phyloP scores from a whole-genome alignment of 1,140 invertebrate genomes.

The Pachypeltis micranthus region DNA sequence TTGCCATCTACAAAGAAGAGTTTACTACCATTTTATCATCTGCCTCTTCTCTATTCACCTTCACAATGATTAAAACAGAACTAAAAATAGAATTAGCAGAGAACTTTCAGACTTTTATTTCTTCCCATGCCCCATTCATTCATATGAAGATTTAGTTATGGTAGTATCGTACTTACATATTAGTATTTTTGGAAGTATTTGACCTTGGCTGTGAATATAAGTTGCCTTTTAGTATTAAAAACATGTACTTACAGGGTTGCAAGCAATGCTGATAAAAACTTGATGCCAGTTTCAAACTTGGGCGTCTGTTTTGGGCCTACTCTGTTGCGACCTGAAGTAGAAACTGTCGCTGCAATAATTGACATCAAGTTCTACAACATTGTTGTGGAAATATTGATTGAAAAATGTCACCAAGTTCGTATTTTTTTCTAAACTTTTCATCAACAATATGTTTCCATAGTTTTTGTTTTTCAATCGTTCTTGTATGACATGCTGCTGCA shows the following conservation, averaged over 20 bases:
- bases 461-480: too few relatives aligned
- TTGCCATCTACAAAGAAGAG: too few relatives aligned
- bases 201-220: too few relatives aligned
- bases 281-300: slow-evolving; percentile 94
- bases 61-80: too few relatives aligned
- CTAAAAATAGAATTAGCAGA: too few relatives aligned
- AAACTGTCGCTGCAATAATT: slow-evolving; percentile 93
- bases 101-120: too few relatives aligned
- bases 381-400: slow-evolving; percentile 90
- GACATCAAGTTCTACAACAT: slow-evolving; percentile 98
- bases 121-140: background rate
- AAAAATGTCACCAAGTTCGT: slow-evolving; percentile 71
- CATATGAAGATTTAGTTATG: background rate
- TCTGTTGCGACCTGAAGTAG: slow-evolving; percentile 81
- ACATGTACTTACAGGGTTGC: slow-evolving; percentile 61
- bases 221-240: too few relatives aligned
- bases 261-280: slow-evolving; percentile 73
- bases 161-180: background rate
- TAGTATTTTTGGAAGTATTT: background rate
- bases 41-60: too few relatives aligned
- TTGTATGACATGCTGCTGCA: too few relatives aligned
- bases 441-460: background rate
- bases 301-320: slow-evolving; percentile 99
- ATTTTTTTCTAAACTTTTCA: background rate
- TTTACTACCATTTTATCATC: too few relatives aligned